phyloP scores from a whole-genome alignment of 1,140 invertebrate species.

The Microplitis demolitor region DNA sequence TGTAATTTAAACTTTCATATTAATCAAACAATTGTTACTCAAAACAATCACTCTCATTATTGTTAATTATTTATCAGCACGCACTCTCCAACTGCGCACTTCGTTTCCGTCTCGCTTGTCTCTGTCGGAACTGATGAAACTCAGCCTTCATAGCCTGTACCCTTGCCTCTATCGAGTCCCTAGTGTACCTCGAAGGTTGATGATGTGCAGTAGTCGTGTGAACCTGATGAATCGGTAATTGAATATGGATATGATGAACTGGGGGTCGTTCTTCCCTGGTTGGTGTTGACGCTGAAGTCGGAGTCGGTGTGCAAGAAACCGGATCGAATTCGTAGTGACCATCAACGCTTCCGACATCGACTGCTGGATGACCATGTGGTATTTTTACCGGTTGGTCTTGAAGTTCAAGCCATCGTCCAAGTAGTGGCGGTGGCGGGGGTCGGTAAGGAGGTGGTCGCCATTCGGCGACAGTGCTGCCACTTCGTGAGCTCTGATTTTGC shows the following conservation, averaged over 20 bases:
- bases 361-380: conserved; percentile 52
- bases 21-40: background rate
- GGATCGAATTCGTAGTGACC: conserved; percentile 95
- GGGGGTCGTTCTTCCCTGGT: conserved; percentile 64
- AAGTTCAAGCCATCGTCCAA: conserved; percentile 67
- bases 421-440: conserved; percentile 68
- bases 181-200: conserved; percentile 51
- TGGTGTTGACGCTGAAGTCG: conserved; percentile 68
- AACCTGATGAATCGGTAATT: conserved; percentile 51
- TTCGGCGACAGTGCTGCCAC: conserved; percentile 74
- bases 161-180: conserved; percentile 84
- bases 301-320: conserved; percentile 75
- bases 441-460: conserved; percentile 78
- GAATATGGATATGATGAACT: conserved; percentile 50
- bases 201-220: conserved; percentile 56
- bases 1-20: background rate
- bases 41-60: background rate
- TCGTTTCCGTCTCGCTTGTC: conserved; percentile 76
- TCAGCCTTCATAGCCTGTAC: conserved; percentile 95
- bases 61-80: conserved; percentile 65
- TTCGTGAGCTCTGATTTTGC: conserved; percentile 74
- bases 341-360: conserved; percentile 87
- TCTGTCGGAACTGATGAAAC: conserved; percentile 88
- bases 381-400: conserved; percentile 47
- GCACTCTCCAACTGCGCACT: conserved; percentile 76